Evolutionary conservation across 2,113 vertebrate species (phyloP).

Genomic region (Carlito syrichta): DNA sequence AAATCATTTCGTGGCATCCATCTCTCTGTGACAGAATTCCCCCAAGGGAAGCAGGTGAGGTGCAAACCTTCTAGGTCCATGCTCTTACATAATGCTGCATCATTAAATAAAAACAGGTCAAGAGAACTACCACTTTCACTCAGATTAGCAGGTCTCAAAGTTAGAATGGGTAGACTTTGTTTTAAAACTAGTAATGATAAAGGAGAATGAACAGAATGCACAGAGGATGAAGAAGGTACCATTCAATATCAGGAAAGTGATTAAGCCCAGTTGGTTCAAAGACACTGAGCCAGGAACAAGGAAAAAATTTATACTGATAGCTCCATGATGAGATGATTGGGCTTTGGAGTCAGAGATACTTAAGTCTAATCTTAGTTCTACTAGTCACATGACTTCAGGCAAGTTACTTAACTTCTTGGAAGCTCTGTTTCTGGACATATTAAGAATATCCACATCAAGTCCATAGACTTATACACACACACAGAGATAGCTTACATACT

Average conservation of each 20-base stretch:
- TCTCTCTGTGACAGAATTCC: background rate
- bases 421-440: background rate
- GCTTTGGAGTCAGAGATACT: background rate
- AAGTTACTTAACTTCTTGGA: background rate
- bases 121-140: background rate
- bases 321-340: background rate
- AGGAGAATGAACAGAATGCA: background rate
- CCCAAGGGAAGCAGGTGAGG: background rate
- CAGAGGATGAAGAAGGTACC: background rate
- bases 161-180: background rate
- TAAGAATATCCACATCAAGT: background rate
- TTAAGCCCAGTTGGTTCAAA: background rate
- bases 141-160: background rate
- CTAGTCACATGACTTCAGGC: background rate
- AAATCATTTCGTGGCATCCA: background rate
- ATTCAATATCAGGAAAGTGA: background rate
- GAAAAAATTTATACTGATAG: background rate
- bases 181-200: slow-evolving; percentile 15
- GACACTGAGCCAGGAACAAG: background rate
- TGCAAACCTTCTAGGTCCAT: background rate
- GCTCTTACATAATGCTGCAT: background rate
- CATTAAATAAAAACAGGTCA: background rate
- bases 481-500: background rate
- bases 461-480: background rate
- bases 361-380: background rate